Base-by-base conservation (phyloP, 2,888 invertebrate genomes). In the Eristalinus aeneus region DNA sequence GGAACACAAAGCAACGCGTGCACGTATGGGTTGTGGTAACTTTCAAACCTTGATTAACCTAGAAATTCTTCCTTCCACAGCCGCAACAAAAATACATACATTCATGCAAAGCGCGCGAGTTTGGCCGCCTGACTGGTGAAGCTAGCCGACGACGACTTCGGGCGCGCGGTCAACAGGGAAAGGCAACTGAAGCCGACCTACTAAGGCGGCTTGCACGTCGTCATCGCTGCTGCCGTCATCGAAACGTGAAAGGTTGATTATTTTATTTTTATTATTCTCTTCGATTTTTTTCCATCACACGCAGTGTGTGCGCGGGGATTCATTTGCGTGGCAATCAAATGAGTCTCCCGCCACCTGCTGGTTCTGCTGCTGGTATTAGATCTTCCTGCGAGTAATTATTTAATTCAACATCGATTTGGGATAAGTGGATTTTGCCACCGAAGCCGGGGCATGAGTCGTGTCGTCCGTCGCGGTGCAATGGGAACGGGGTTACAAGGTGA, bases 21-120 rank as follows among this genome's bases (percentile, higher is more conserved):
- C 16, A 46, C 16, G 46, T 16, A 46, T 46, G 46, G 46, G 34
- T 31, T 39, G 36, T 68, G 76, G 73, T 81, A 73, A 81, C 85
- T 85, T 81, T 85, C 81, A 81, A 85, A 81, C 85, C 85, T 85
- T 85, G 85, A 85, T 85, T 85, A 85, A 85, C 81, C 85, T 81
- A 85, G 85, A 85, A 85, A 81, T 77, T 73, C 72, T 73, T 85
- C 76, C 72, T 76, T 81, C 68, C 85, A 85, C 64, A 64, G 65
- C 72, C 46, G 65, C 69, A 79, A 84, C 8, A 16, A 46, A 16
- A 46, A 46, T 46, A 46, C 16, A 16, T 46, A 84, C 54, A 58
- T 54, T 79, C 68, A 53, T 78, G 83, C 68, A 69, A 54, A 27
- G n/a, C 54, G 36, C 32, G 46, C 60, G 12, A 36, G 12, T 31